Conservation (phyloP, 2,888 invertebrate species). For the Thumatha senex region DNA sequence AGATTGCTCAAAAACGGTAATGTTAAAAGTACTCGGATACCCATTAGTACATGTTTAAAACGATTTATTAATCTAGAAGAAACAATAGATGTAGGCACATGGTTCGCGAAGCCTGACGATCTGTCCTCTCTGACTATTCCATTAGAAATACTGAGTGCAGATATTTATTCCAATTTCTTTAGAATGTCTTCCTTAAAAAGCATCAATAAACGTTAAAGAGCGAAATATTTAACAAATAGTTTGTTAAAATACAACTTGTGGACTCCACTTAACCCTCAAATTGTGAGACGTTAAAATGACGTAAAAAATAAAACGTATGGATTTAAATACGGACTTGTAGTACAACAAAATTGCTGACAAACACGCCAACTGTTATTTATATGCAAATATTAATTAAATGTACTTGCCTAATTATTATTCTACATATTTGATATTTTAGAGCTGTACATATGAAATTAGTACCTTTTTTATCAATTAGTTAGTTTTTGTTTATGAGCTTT, state of each 20-base stretch:
- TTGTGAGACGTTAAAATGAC: conserved; percentile 7
- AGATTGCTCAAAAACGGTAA: no score
- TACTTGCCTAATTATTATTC: background rate
- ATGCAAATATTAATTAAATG: conserved; percentile 23
- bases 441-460: background rate
- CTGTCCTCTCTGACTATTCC: no score
- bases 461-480: background rate
- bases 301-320: conserved; percentile 16
- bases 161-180: no score
- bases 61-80: no score
- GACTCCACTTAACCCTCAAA: conserved; percentile 3
- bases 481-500: background rate
- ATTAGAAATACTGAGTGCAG: no score
- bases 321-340: conserved; percentile 17
- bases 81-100: no score
- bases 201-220: no score
- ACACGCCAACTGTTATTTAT: conserved; percentile 20
- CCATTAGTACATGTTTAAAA: no score
- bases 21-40: no score
- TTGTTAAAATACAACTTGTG: no score
- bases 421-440: background rate
- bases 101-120: no score
- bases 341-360: conserved; percentile 10
- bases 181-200: background rate
- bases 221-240: no score